A percentile compares a stretch with the other conserved stretches of the same genome.
Evolutionary conservation across 2,797 vertebrate species (phyloP).

Genomic region (Gambelia wislizenii): DNA sequence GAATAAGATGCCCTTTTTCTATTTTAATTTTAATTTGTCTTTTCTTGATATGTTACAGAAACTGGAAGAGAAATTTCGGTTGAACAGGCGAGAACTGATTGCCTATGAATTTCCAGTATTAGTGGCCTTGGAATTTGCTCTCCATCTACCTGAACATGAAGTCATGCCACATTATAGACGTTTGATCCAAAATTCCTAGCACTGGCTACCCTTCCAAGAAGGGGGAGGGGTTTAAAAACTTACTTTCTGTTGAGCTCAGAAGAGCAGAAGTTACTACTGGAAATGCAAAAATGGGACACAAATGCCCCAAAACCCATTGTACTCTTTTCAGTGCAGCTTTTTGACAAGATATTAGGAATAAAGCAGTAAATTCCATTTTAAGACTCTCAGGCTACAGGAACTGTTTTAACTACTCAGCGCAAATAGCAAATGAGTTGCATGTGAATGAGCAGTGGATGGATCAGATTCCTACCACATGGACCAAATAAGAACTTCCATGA

Average conservation of each 20-base stretch:
- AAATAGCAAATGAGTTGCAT: slow-evolving; percentile 36
- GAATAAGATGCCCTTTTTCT: no score
- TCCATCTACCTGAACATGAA: slow-evolving; percentile 95
- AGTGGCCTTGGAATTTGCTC: slow-evolving; percentile 97
- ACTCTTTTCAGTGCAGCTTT: slow-evolving; percentile 37
- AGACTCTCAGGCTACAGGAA: slow-evolving; percentile 45
- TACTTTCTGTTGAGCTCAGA: slow-evolving; percentile 43
- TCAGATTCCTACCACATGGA: slow-evolving; percentile 42
- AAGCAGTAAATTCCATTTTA: slow-evolving; percentile 21
- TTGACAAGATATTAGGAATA: slow-evolving; percentile 16
- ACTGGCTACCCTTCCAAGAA: slow-evolving; percentile 78
- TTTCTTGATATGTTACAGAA: slow-evolving; percentile 79
- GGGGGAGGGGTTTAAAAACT: slow-evolving; percentile 68
- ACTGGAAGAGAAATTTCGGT: slow-evolving; percentile 97
- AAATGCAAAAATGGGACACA: slow-evolving; percentile 78
- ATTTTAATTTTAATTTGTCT: no score
- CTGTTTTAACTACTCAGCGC: slow-evolving; percentile 37
- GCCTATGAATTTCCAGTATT: slow-evolving; percentile 97
- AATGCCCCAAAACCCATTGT: slow-evolving; percentile 15
- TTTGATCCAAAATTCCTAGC: slow-evolving; percentile 95
- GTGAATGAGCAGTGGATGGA: slow-evolving; percentile 32
- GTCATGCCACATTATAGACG: slow-evolving; percentile 99
- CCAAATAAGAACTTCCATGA: slow-evolving; percentile 16
- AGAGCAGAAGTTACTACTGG: slow-evolving; percentile 70
- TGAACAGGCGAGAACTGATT: slow-evolving; percentile 96